These are phyloP conservation scores for Panthera leo DNA, from an alignment of 2,113 vertebrate species.

Conservation along the genomic window DNA sequence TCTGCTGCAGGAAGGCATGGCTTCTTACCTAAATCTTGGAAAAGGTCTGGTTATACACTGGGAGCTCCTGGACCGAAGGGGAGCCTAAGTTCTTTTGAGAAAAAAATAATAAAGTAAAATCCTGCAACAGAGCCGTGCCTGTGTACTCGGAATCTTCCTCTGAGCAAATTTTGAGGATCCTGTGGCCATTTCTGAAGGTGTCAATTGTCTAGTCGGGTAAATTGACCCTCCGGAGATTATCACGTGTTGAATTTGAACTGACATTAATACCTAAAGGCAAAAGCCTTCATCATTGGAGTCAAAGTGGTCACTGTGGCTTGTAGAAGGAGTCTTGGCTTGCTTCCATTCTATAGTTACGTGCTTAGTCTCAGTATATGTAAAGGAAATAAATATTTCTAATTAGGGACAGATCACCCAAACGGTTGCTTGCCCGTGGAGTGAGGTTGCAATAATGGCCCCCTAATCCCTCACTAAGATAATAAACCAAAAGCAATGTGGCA, in stretches of 20 bases:
- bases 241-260: background rate
- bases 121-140: background rate
- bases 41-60: background rate
- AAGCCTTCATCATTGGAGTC: background rate
- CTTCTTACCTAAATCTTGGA: background rate
- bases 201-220: background rate
- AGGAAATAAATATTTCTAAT: background rate
- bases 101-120: background rate
- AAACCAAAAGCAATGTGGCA: background rate
- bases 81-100: background rate
- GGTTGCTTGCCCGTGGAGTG: background rate
- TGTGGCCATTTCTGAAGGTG: background rate
- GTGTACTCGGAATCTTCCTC: background rate
- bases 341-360: background rate
- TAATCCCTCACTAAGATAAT: background rate
- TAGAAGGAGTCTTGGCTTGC: background rate
- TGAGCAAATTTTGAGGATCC: background rate
- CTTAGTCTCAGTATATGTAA: background rate
- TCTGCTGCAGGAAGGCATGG: rapidly evolving
- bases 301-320: background rate
- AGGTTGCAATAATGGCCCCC: background rate
- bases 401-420: background rate
- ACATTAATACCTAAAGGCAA: background rate
- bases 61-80: background rate
- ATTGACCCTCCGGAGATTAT: background rate